Evolutionary conservation across 1,140 invertebrate species (phyloP).

Genomic region (Trichoplusia ni): DNA sequence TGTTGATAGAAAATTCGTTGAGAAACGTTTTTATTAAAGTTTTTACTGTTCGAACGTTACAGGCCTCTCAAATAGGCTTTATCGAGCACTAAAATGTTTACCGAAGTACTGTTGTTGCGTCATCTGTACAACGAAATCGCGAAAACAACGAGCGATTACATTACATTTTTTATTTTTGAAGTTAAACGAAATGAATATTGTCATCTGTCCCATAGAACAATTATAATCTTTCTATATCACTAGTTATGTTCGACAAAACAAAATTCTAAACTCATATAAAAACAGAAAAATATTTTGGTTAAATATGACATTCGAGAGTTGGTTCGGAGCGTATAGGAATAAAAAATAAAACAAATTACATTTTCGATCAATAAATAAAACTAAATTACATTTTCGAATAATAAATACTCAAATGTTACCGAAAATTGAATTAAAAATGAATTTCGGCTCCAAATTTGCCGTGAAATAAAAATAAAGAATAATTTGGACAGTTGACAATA

Average conservation of each 20-base stretch:
- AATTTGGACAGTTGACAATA: conserved; percentile 35
- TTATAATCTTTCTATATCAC: too few species aligned
- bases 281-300: too few species aligned
- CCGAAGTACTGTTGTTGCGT: conserved; percentile 18
- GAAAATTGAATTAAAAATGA: too few species aligned
- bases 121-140: conserved; percentile 40
- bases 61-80: too few species aligned
- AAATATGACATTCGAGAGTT: too few species aligned
- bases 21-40: conserved; percentile 26
- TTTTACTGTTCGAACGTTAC: conserved; percentile 19
- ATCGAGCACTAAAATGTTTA: conserved; percentile 24
- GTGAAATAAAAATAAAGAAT: not conserved
- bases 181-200: conserved; percentile 49
- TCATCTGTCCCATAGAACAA: conserved; percentile 29
- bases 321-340: too few species aligned
- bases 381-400: too few species aligned
- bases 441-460: not conserved
- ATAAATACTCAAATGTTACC: too few species aligned
- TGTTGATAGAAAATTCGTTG: conserved; percentile 70
- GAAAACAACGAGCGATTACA: conserved; percentile 68
- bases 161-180: conserved; percentile 78
- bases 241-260: too few species aligned
- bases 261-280: too few species aligned
- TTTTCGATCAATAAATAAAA: too few species aligned
- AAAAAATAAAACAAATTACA: too few species aligned